Evolutionary conservation across 2,113 vertebrate species (phyloP).

Genomic region (Perccottus glenii): DNA sequence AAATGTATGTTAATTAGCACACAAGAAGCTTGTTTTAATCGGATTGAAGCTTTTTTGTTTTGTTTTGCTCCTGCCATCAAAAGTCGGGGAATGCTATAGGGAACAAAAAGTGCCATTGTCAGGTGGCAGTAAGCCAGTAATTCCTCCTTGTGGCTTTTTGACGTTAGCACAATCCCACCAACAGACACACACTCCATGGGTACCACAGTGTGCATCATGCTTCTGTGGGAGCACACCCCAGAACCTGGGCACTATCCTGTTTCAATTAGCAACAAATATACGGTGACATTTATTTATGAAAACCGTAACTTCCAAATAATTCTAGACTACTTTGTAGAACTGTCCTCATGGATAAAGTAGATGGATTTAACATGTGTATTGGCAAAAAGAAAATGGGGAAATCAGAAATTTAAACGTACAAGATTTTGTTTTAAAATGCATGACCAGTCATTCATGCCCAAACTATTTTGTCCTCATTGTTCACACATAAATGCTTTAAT

Average conservation of each 20-base stretch:
- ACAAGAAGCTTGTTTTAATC: conserved; percentile 81
- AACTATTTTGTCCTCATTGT: too few species aligned
- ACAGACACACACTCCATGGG: conserved; percentile 65
- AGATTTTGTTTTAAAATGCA: too few species aligned
- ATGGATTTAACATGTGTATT: too few species aligned
- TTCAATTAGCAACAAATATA: conserved; percentile 61
- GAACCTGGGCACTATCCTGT: conserved; percentile 69
- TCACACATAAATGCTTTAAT: too few species aligned
- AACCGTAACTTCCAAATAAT: too few species aligned
- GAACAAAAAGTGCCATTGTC: conserved; percentile 73
- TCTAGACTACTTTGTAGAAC: too few species aligned
- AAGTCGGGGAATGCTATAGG: conserved; percentile 59
- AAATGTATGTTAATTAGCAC: conserved; percentile 78
- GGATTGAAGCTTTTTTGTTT: conserved; percentile 73
- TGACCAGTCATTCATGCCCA: too few species aligned
- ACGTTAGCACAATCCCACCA: conserved; percentile 66
- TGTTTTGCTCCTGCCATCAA: conserved; percentile 68
- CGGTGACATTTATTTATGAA: not conserved
- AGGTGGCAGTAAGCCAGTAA: conserved; percentile 73
- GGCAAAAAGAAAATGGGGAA: too few species aligned
- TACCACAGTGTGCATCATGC: conserved; percentile 52
- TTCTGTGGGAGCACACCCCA: conserved; percentile 62
- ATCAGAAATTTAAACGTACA: too few species aligned
- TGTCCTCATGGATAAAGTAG: not conserved
- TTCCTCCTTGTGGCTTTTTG: conserved; percentile 70